Evolutionary conservation across 2,797 vertebrate genomes (phyloP).

Genomic region (Phalanger gymnotis): DNA sequence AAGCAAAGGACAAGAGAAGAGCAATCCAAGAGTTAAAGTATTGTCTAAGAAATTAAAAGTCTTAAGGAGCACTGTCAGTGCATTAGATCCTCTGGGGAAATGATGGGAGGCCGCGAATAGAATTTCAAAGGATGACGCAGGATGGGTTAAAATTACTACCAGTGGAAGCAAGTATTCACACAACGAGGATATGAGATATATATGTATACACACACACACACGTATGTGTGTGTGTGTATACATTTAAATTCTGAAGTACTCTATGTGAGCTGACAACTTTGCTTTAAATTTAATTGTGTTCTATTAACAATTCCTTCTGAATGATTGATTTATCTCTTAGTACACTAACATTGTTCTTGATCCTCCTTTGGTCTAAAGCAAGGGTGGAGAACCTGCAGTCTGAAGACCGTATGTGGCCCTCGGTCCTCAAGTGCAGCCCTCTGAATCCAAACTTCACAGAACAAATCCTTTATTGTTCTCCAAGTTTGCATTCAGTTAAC

Average conservation of each 20-base stretch:
- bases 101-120: background rate
- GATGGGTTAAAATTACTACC: background rate
- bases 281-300: constrained; percentile 21
- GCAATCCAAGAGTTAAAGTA: background rate
- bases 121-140: background rate
- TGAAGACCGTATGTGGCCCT: no score
- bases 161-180: background rate
- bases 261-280: constrained; percentile 7
- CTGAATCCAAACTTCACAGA: no score
- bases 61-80: background rate
- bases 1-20: background rate
- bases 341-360: constrained; percentile 32
- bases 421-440: no score
- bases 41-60: background rate
- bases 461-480: no score
- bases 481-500: no score
- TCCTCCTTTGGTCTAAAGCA: background rate
- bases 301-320: constrained; percentile 50
- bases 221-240: no score
- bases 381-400: no score
- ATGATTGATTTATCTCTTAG: constrained; percentile 15
- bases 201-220: no score
- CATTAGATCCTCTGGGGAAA: background rate
- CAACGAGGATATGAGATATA: background rate
- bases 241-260: constrained; percentile 31